Conservation (phyloP, 92 coral and sea anemone genomes). For the Zoanthus sansibaricus region DNA sequence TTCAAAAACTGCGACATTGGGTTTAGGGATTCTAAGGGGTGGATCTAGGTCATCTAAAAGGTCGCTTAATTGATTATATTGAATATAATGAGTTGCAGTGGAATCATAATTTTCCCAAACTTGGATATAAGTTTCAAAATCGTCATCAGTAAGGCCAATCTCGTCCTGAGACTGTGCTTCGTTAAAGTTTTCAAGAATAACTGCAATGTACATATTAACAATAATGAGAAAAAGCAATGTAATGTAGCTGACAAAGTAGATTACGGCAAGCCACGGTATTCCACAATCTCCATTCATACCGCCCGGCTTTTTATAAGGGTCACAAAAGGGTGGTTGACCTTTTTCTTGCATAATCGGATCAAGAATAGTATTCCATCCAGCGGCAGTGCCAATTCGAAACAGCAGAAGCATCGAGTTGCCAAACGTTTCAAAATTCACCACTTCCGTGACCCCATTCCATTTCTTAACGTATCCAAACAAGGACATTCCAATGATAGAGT, state of each 20-base stretch:
- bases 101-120: conserved; percentile 94
- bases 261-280: conserved; percentile 86
- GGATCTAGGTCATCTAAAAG: conserved; percentile 93
- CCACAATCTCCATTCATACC: conserved; percentile 88
- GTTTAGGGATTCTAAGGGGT: conserved; percentile 94
- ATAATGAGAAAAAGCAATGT: conserved; percentile 88
- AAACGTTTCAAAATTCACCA: conserved; percentile 95
- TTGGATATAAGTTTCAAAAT: conserved; percentile 90
- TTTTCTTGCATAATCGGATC: conserved; percentile 89
- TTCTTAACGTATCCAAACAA: conserved; percentile 95
- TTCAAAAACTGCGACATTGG: conserved; percentile 82
- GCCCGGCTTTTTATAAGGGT: conserved; percentile 46
- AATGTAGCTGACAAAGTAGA: conserved; percentile 95
- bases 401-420: conserved; percentile 86
- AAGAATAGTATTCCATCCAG: conserved; percentile 98
- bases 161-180: conserved; percentile 98
- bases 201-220: conserved; percentile 99
- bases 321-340: conserved; percentile 76
- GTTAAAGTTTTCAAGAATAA: conserved; percentile 97
- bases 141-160: conserved; percentile 96
- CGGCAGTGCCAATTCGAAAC: conserved; percentile 98
- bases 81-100: conserved; percentile 85
- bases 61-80: conserved; percentile 82
- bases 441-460: conserved; percentile 91
- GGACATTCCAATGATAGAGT: conserved; percentile 98